Evolutionary conservation across 1,140 invertebrate species (phyloP), one percentile per base, ranked within the genome.

Genomic region (Orchestia grillus): DNA sequence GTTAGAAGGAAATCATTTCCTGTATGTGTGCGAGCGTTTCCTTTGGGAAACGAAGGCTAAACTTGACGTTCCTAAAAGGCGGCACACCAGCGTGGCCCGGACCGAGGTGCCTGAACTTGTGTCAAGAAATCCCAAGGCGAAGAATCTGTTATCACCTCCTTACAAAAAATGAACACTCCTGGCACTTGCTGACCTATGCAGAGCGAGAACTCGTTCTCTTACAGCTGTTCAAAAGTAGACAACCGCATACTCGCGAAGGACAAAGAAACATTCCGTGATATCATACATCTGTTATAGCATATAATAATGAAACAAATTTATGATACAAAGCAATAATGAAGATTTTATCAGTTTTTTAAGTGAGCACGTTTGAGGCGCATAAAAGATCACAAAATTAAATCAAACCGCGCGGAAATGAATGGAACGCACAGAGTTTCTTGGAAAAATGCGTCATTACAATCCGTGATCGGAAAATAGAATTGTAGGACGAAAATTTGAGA

Each of bases 271-370:
- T 36, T 1, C 28, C 62, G 19, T 23, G 62, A 36, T 77, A 77
- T 77, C 62, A 77, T 77, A 77, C 62, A 77, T 77, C 62, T 77
- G 62, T 77, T 77, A 77, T 77, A 77, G 62, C 36, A 77, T 77
- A 77, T 77, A 23, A 77, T 77, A 77, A 77, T 77, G 62, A 77
- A 28, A 77, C 62, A 77, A 77, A 77, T 77, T 77, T 77, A 77
- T 77, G 62, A 36, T 77, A 77, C 62, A 77, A 77, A 77, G 62
- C 62, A 77, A 77, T 53, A 77, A 77, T 77, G 62, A 77, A 77
- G 62, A 77, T 77, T 53, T 77, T 23, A 23, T 36, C 11, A 77
- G 1, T 3, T 77, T 77, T 77, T 15, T 77, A 36, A 77, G 11
- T 77, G 62, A 77, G 62, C 62, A 77, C 62, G 36, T 77, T 77